Evolutionary conservation across 2,888 invertebrate species (phyloP).

Genomic region (Ectemnius continuus): DNA sequence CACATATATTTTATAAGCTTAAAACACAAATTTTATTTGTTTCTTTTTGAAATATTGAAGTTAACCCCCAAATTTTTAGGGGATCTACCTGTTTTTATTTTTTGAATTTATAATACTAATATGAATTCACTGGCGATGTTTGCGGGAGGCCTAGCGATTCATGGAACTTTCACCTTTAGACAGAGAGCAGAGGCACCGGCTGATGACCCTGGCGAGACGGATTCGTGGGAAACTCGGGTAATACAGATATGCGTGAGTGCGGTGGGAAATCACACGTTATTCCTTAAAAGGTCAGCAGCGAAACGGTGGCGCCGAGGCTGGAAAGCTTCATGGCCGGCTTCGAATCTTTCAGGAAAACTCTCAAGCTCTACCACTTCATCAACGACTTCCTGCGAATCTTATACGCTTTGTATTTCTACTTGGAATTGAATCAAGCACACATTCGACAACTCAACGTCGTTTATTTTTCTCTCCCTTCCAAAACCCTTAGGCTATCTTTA

Average conservation of each 20-base stretch:
- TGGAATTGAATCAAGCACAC: not conserved
- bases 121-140: too few species aligned
- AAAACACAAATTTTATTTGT: too few species aligned
- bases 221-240: slow-evolving; percentile 7
- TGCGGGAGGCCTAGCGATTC: not conserved
- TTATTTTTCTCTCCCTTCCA: not conserved
- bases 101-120: too few species aligned
- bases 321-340: not conserved
- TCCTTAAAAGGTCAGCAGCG: too few species aligned
- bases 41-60: too few species aligned
- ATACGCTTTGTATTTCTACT: not conserved
- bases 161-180: not conserved
- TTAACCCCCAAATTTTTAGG: too few species aligned
- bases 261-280: too few species aligned
- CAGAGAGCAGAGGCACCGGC: not conserved
- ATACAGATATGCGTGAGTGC: too few species aligned
- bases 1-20: too few species aligned
- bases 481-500: not conserved
- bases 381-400: not conserved
- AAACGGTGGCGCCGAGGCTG: too few species aligned
- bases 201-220: not conserved
- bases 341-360: not conserved
- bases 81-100: too few species aligned
- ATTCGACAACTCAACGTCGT: not conserved
- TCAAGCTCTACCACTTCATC: not conserved